Evolutionary conservation across 2,113 vertebrate species (phyloP).

Genomic region (Microcebus griseorufus): DNA sequence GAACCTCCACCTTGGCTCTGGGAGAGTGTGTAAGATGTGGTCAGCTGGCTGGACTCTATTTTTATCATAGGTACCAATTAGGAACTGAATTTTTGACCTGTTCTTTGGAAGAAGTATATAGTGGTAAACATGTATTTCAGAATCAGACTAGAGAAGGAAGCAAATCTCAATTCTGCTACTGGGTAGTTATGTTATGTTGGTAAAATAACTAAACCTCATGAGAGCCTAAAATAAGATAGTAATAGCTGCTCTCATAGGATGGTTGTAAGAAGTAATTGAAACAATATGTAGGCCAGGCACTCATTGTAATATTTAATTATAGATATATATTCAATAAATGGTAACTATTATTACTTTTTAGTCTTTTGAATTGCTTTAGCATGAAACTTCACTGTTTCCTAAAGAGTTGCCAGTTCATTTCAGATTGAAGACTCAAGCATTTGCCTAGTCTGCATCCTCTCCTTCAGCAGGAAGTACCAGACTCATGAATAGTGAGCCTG

Average conservation of each 20-base stretch:
- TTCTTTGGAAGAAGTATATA: conserved; percentile 1
- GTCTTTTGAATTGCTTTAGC: not conserved
- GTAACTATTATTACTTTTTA: not conserved
- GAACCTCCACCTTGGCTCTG: not conserved
- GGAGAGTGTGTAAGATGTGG: not conserved
- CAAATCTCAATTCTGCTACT: not conserved
- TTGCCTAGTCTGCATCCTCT: not conserved
- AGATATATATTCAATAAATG: not conserved
- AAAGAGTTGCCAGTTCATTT: not conserved
- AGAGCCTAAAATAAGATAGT: not conserved
- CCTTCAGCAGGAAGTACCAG: not conserved
- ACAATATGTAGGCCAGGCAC: not conserved
- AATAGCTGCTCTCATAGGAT: not conserved
- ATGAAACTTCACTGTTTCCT: not conserved
- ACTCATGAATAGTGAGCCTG: not conserved
- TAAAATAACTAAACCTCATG: not conserved
- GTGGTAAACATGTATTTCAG: conserved; percentile 24
- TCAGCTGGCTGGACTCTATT: not conserved
- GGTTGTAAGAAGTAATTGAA: not conserved
- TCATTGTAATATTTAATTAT: not conserved
- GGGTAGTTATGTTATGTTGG: not conserved
- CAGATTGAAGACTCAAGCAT: not conserved
- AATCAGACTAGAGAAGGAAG: conserved; percentile 16
- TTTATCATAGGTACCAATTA: not conserved
- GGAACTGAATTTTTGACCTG: not conserved